Percentiles rank a stretch among this genome's conserved stretches.
Evolutionary conservation across 2,888 invertebrate genomes (phyloP).

Genomic region (Ceramica pisi): DNA sequence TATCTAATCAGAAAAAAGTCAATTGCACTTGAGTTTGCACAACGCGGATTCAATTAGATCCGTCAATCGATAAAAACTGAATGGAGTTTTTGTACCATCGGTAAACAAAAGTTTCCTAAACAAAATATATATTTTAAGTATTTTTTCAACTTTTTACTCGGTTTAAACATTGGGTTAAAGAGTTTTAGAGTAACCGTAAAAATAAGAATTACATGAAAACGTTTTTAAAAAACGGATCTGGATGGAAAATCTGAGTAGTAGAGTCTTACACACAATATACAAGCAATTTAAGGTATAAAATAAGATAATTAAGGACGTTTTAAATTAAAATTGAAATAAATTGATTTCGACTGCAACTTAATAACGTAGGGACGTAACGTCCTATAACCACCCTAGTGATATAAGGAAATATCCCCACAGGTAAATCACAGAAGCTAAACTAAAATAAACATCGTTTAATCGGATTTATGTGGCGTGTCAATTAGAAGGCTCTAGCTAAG

Average conservation of each 20-base stretch:
- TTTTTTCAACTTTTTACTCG: slow-evolving; percentile 7
- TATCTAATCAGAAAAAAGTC: slow-evolving; percentile 10
- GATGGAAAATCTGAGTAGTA: neutral
- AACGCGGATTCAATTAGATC: slow-evolving; percentile 45
- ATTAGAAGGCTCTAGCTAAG: slow-evolving; percentile 58
- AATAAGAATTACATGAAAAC: neutral
- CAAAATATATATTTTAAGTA: slow-evolving; percentile 24
- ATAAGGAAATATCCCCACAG: neutral
- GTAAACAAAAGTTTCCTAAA: slow-evolving; percentile 24
- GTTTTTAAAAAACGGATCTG: neutral
- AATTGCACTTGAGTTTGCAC: slow-evolving; percentile 30
- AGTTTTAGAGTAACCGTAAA: neutral
- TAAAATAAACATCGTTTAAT: slow-evolving; percentile 37
- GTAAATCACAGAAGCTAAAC: slow-evolving; percentile 10
- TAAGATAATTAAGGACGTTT: neutral
- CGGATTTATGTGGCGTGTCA: slow-evolving; percentile 45
- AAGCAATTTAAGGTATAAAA: neutral
- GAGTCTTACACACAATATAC: too few species aligned
- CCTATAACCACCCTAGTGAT: neutral
- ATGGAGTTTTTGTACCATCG: slow-evolving; percentile 28
- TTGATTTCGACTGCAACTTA: neutral
- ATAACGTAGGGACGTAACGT: neutral
- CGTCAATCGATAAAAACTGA: slow-evolving; percentile 29
- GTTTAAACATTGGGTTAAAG: neutral
- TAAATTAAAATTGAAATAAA: neutral